Conservation (phyloP, 2,797 vertebrate species). For the Silurus aristotelis region DNA sequence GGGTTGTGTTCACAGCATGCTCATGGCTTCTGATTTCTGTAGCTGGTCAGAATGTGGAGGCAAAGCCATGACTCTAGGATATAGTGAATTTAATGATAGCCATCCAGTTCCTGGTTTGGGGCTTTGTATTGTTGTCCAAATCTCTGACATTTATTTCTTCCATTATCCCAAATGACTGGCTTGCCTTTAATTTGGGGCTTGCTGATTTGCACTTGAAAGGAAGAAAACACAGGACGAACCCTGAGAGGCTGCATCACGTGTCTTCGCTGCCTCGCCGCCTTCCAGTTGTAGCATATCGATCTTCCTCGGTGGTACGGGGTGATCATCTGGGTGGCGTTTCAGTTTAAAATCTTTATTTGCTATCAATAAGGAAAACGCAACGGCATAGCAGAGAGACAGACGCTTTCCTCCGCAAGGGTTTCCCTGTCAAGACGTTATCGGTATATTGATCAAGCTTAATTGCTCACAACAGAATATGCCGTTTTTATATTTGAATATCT, state of each 20-base stretch:
- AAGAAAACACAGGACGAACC: neutral
- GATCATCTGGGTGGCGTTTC: constrained; percentile 28
- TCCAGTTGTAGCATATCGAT: constrained; percentile 36
- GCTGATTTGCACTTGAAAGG: constrained; percentile 2
- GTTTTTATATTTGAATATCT: neutral
- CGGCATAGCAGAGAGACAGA: constrained; percentile 1
- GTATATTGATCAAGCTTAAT: constrained; percentile 37
- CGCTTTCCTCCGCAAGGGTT: constrained; percentile 15
- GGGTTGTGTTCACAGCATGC: neutral
- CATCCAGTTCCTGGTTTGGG: neutral
- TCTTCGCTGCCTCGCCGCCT: neutral
- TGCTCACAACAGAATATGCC: constrained; percentile 22
- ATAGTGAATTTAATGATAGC: neutral
- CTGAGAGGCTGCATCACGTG: neutral
- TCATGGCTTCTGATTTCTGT: neutral
- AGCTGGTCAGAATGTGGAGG: neutral
- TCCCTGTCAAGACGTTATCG: neutral
- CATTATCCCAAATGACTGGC: neutral
- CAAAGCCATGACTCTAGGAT: neutral
- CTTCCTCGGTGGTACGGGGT: constrained; percentile 7
- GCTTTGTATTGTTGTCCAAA: neutral
- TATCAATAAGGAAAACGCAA: constrained; percentile 11
- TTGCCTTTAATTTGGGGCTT: neutral
- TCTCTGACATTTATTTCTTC: neutral
- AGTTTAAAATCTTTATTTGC: constrained; percentile 33